Base-by-base conservation (phyloP, 2,797 vertebrate species). In the Lepus oiostolus region DNA sequence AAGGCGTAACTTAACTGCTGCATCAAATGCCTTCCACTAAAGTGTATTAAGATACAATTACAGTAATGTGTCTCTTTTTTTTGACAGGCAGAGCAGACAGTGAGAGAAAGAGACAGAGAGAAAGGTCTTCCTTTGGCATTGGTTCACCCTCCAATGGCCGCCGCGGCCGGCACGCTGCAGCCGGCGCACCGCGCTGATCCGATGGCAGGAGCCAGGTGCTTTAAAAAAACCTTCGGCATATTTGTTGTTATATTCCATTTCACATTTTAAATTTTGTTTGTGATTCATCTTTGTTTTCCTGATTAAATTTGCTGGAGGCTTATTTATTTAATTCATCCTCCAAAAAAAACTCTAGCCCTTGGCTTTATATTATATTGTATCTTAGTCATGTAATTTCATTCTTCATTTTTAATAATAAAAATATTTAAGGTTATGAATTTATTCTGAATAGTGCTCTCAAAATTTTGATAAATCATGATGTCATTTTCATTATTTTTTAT, bases 241-340 rank as follows among this genome's bases (percentile, higher is more conserved):
- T 84, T 84, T 75, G 60, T 65, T 89, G 12, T 90, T 90, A 52
- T 77, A 95, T 74, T 72, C 11, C 30, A 93, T 84, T 90, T 62
- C 58, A 92, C 60, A 82, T 88, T 58, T 96, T 93, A 96, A 47
- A 88, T 95, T 90, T 95, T 80, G 90, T 85, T 94, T 92, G 80
- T 93, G 92, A 92, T 92, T 93, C 47, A 90, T 93, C 67, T 93
- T 91, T 94, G 88, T 85, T 96, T 94, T 79, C 79, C 79, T 95
- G 47, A 92, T 95, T 95, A 96, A 92, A 96, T 95, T 96, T 97
- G 42, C 58, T 90, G 42, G 79, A 96, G 72, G 85, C n/a, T 85
- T 92, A 97, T 83, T 58, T 96, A 90, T 62, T 92, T 85, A 85
- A 95, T 85, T 91, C 35, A 94, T 93, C 58, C 47, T 5, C n/a